Base-by-base conservation (phyloP, 2,888 invertebrate genomes). In the Oegoconia quadripuncta region DNA sequence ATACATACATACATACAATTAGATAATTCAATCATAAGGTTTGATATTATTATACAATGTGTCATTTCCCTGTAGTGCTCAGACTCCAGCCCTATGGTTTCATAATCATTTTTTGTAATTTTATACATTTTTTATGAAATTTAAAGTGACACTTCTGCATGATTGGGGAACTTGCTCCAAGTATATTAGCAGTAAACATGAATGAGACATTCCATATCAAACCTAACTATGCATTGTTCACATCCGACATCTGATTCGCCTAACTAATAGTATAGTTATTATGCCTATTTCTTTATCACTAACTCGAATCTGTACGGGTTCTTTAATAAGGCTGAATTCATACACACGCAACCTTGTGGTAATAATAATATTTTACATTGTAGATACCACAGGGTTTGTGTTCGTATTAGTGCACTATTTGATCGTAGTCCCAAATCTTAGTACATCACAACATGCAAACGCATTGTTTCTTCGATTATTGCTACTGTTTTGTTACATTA, bases 121-220 rank as follows among this genome's bases (percentile, higher is more conserved):
- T 87, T 86, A 84, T 87, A 86, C 79, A 79, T 79, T 83, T 84
- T 68, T 78, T 75, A 81, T 72, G 66, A 82, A 84, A 80, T 81
- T 80, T 51, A 58, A 74, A 71, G 79, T 82, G 75, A 73, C 74
- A 75, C 73, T 62, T 68, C 71, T 72, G 74, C 71, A 74, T 71
- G 65, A 67, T 69, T 67, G 68, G 74, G 70, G 72, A 64, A 60
- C 55, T 52, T 58, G 55, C 63, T 70, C 73, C 68, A 58, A 64
- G 50, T 69, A 68, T 71, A 73, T 74, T 74, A 78, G 76, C 75
- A 64, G 71, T 81, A 69, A 72, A 75, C 49, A 68, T 66, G 71
- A 81, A 75, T 81, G 86, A 86, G 87, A 87, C 87, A 87, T 87
- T 87, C 87, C 87, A 87, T 87, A 87, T 87, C 86, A 72, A 75